phyloP scores from a whole-genome alignment of 2,113 vertebrate genomes.

The Melanostigma gelatinosum region DNA sequence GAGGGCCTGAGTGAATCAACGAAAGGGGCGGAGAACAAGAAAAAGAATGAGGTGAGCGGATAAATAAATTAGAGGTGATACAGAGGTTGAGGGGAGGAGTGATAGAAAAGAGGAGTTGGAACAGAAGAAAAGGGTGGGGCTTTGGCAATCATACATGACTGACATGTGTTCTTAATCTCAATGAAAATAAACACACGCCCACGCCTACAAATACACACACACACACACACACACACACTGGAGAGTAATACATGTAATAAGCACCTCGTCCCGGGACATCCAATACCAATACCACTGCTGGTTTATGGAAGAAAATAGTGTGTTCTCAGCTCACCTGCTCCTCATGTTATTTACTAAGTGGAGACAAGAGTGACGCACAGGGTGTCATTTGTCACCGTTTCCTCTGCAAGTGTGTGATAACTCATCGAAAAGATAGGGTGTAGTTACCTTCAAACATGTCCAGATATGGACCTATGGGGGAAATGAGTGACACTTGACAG shows the following conservation, averaged over 20 bases:
- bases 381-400: constrained; percentile 9
- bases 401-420: not conserved
- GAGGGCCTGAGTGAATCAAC: constrained; percentile 25
- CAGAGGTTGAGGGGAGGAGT: constrained; percentile 38
- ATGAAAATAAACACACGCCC: constrained; percentile 38
- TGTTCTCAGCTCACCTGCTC: constrained; percentile 15
- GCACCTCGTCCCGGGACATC: constrained; percentile 37
- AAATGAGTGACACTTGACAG: not conserved
- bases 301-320: constrained; percentile 5
- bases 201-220: constrained; percentile 9
- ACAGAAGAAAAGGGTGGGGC: not conserved
- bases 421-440: not conserved
- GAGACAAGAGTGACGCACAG: constrained; percentile 2
- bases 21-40: constrained; percentile 1
- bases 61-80: constrained; percentile 32
- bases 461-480: not conserved
- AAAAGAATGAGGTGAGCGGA: constrained; percentile 4
- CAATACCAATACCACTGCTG: constrained; percentile 5
- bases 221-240: constrained; percentile 14
- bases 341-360: not conserved
- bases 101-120: not conserved
- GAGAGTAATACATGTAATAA: constrained; percentile 15
- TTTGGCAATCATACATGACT: constrained; percentile 29
- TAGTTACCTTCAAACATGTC: constrained; percentile 1
- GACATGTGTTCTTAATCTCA: constrained; percentile 52